These are phyloP conservation scores for Monopterus albus DNA, from an alignment of 2,113 vertebrate genomes.

Conservation along the genomic window DNA sequence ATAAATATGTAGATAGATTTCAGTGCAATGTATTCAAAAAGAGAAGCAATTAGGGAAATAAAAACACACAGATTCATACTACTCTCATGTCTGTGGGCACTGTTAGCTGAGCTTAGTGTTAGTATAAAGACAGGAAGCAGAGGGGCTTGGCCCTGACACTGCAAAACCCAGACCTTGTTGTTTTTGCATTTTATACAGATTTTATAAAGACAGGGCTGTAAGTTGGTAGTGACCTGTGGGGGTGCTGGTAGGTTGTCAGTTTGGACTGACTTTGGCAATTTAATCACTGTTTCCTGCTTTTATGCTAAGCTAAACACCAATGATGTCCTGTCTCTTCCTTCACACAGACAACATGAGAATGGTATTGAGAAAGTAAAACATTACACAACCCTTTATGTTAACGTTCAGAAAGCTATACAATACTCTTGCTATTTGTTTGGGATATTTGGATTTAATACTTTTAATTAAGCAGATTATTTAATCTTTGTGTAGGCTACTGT, in stretches of 20 bases:
- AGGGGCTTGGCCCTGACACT: too few relatives aligned
- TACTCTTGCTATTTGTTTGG: constrained; percentile 4
- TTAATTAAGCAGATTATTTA: constrained; percentile 23
- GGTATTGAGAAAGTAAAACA: not conserved
- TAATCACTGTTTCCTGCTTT: not conserved
- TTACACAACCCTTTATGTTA: constrained; percentile 24
- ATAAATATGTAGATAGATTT: too few relatives aligned
- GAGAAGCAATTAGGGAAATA: too few relatives aligned
- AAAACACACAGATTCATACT: too few relatives aligned
- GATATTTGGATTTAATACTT: not conserved
- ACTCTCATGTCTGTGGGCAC: too few relatives aligned
- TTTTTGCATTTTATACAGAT: not conserved
- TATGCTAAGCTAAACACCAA: not conserved
- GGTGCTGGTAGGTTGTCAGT: not conserved
- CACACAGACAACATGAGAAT: not conserved
- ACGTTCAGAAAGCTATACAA: not conserved
- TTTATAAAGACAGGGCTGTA: not conserved
- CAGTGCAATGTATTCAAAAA: too few relatives aligned
- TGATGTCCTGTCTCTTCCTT: not conserved
- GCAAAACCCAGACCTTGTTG: too few relatives aligned
- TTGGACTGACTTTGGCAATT: not conserved
- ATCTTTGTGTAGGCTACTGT: constrained; percentile 6
- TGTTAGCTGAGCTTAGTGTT: too few relatives aligned
- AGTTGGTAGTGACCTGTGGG: not conserved
- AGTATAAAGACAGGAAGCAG: too few relatives aligned